Evolutionary conservation across 2,888 invertebrate genomes (phyloP), one percentile per base, ranked within the genome.

Genomic region (Panzeria rudis): DNA sequence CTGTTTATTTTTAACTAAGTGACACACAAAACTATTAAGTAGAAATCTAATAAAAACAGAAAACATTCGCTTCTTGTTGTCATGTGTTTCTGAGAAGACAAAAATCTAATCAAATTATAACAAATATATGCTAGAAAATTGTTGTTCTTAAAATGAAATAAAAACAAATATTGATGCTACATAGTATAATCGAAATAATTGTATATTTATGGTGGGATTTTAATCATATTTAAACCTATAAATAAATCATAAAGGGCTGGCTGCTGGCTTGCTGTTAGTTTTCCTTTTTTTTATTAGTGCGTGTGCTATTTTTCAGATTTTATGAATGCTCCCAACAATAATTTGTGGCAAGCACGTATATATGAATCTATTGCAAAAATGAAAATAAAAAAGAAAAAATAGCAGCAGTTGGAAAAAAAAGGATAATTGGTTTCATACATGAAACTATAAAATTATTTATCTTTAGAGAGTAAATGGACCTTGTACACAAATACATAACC

Each of bases 381-480:
- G 9, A 3, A 54, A 25, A 20, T 59, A 35, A 66, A 25, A 20
- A 29, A 15, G 6, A 35, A 41, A n/a, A 54, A 54, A 29, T 47
- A 44, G 56, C 73, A 71, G 69, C 56, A 52, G 44, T 62, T 54
- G 72, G 59, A 71, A 68, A 54, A 29, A n/a, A 62, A 77, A 66
- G 71, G 68, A 81, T 84, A 84, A 84, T 81, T 77, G 84, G 72
- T 81, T 81, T 73, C 84, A 81, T 81, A 84, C 81, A 81, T 77
- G 84, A 68, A 72, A 84, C 81, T 84, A 84, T 81, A 81, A 77
- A 84, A 77, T 81, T 77, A 77, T 84, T 77, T 72, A 81, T 61
- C 72, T 69, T 62, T 73, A 56, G 72, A 69, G 54, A 72, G 54
- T 68, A 73, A 84, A 84, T 84, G 81, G 81, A 77, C 72, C 84